A percentile compares a stretch with the other conserved stretches of the same genome.
These are phyloP conservation scores for Sakesphorus luctuosus DNA, from an alignment of 2,113 vertebrate genomes.

Conservation along the genomic window DNA sequence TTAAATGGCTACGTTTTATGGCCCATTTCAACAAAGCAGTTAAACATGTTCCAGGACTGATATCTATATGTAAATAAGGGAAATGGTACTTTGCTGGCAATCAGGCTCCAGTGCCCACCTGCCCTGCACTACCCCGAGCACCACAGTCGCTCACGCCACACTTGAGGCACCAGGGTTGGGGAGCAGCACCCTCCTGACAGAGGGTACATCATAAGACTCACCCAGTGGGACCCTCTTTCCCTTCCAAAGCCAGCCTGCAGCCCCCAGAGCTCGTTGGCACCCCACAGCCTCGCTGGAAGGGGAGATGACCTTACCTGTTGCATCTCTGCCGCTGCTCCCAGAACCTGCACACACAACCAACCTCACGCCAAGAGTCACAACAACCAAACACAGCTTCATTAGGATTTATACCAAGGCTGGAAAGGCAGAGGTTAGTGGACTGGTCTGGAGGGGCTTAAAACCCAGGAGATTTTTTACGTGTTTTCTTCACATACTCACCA, in stretches of 20 bases:
- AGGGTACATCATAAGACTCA: background rate
- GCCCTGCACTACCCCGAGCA: background rate
- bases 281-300: too few relatives aligned
- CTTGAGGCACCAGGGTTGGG: background rate
- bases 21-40: slow-evolving; percentile 39
- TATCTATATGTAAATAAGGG: slow-evolving; percentile 29
- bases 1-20: slow-evolving; percentile 43
- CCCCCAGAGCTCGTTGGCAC: accelerated
- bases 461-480: background rate
- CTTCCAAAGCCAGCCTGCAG: background rate
- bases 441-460: background rate
- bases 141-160: accelerated
- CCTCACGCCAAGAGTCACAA: background rate
- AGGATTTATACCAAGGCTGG: background rate
- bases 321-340: background rate
- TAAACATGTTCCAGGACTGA: slow-evolving; percentile 3
- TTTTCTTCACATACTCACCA: background rate
- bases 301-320: too few relatives aligned
- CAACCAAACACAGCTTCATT: background rate
- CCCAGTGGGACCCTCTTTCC: background rate
- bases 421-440: background rate
- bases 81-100: background rate
- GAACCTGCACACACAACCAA: background rate
- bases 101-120: background rate
- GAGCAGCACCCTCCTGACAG: background rate